Evolutionary conservation across 2,797 vertebrate species (phyloP), one percentile per base, ranked within the genome.

Genomic region (Periophthalmus magnuspinnatus): DNA sequence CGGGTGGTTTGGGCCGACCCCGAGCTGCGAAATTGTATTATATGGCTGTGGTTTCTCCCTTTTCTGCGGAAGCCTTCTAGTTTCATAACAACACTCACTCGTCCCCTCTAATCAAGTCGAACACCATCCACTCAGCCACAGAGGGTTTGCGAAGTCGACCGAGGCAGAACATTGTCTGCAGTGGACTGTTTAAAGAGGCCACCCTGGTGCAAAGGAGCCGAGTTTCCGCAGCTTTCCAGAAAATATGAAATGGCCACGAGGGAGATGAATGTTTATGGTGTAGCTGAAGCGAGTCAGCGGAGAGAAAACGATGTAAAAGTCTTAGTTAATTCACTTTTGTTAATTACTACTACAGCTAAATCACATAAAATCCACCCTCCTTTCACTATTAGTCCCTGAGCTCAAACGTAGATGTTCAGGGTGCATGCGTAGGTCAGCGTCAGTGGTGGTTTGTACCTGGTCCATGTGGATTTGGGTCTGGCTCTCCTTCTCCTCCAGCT

Each of bases 401-500:
- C 13, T 57, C 55, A 17, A 57, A 8, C 2, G 0, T 11, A n/a
- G 14, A 6, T 47, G 63, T 47, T 14, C 38, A 63, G 21, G 21
- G 22, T 28, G 19, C 45, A 22, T 45, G 22, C 24, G 9, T 68
- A 55, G 55, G 58, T 70, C 47, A 48, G 47, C 1, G 48, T 56
- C 22, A 24, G 5, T 14, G 22, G 16, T 17, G 66, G 70, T 62
- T 54, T 56, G 61, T 92, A 94, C 92, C 92, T 93, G 91, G 63
- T 92, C 91, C 76, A 81, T 77, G 38, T 91, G 82, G 0, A 86
- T 77, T 81, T 93, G 91, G 19, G 82, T 87, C 38, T 85, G 75
- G 16, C 86, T 91, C 71, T 93, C 92, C 80, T 88, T 93, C 68
- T 90, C 82, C 80, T 95, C 92, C 79, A 95, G 93, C 80, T 96